Evolutionary conservation across 2,797 vertebrate species (phyloP).

Genomic region (Oryzias dopingdopingensis): DNA sequence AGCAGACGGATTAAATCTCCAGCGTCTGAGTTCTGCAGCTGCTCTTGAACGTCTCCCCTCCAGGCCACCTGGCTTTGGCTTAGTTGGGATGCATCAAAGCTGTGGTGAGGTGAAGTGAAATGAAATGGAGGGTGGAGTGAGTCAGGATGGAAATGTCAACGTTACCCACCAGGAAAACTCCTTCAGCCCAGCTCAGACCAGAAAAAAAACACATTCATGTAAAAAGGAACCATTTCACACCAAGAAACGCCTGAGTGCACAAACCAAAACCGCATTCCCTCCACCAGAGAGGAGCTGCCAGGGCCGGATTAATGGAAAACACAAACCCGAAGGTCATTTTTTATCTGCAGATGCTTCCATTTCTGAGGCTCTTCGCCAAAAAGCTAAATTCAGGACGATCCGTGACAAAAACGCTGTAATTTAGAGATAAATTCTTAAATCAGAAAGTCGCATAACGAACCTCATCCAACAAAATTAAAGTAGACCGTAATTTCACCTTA

Average conservation of each 20-base stretch:
- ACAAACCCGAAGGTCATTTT: background rate
- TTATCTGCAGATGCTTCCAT: too few relatives aligned
- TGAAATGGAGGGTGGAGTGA: background rate
- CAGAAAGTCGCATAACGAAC: too few relatives aligned
- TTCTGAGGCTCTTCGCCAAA: too few relatives aligned
- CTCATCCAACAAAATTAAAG: too few relatives aligned
- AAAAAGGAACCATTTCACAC: background rate
- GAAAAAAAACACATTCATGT: background rate
- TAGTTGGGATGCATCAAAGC: background rate
- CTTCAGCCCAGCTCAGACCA: background rate
- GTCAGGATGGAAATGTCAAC: slow-evolving; percentile 18
- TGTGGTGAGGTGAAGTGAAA: background rate
- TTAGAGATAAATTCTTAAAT: too few relatives aligned
- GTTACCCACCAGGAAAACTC: slow-evolving; percentile 3
- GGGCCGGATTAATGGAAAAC: background rate
- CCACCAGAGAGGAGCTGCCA: background rate
- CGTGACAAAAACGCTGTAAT: too few relatives aligned
- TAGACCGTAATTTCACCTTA: too few relatives aligned
- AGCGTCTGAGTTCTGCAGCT: background rate
- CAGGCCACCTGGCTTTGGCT: slow-evolving; percentile 10
- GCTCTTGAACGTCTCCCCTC: slow-evolving; percentile 6
- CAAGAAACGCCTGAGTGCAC: too few relatives aligned
- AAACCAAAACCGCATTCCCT: too few relatives aligned
- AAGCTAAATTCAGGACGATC: too few relatives aligned
- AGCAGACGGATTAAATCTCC: slow-evolving; percentile 2